Evolutionary conservation across 1,140 invertebrate genomes (phyloP).

Genomic region (Anthonomus grandis): DNA sequence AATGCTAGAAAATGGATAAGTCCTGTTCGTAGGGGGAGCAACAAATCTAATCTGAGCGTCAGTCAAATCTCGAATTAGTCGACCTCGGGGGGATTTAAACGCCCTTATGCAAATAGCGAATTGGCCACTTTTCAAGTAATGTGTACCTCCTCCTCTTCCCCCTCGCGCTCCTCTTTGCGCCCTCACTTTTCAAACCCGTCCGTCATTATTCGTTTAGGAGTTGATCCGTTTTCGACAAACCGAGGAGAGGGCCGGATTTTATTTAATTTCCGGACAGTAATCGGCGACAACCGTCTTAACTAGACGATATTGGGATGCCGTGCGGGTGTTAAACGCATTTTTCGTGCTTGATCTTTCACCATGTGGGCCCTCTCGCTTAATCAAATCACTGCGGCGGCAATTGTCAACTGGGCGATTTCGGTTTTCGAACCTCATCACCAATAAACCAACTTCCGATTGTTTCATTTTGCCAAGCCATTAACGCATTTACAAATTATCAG

Average conservation of each 20-base stretch:
- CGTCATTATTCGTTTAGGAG: constrained; percentile 33
- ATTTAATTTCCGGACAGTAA: constrained; percentile 40
- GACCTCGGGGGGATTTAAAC: constrained; percentile 33
- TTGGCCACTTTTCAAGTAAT: constrained; percentile 41
- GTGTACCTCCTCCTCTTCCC: too few relatives aligned
- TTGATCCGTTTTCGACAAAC: constrained; percentile 39
- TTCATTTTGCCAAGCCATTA: too few relatives aligned
- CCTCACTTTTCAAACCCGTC: constrained; percentile 35
- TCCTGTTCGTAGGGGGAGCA: constrained; percentile 38
- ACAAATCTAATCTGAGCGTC: constrained; percentile 46
- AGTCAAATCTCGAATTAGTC: constrained; percentile 45
- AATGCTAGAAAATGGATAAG: constrained; percentile 48
- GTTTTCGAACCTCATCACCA: background rate
- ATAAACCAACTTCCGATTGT: constrained; percentile 9
- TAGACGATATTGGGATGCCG: constrained; percentile 5
- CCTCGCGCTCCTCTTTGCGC: too few relatives aligned
- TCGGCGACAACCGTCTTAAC: constrained; percentile 31
- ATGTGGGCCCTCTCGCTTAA: constrained; percentile 15
- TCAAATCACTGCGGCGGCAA: constrained; percentile 11
- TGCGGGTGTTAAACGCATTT: constrained; percentile 10
- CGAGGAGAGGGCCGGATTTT: constrained; percentile 34
- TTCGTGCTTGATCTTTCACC: background rate
- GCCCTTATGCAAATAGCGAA: constrained; percentile 43
- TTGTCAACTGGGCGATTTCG: too few relatives aligned
- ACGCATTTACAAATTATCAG: too few relatives aligned